Percentiles rank a stretch among this genome's conserved stretches.
Conservation (phyloP, 2,888 invertebrate genomes). For the Congeria kusceri region DNA sequence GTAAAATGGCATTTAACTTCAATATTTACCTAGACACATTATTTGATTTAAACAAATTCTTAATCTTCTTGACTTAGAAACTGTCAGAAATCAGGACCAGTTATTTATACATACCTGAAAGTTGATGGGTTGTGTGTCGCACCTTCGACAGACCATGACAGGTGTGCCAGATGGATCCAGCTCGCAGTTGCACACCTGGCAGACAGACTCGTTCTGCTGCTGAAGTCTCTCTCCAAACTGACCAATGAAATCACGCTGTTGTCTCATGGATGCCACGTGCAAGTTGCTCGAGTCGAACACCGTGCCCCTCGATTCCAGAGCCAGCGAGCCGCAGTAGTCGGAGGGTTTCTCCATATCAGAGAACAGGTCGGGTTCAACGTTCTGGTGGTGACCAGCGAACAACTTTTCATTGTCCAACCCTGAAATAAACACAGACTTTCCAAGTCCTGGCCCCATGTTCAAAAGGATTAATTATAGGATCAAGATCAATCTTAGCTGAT, state of each 20-base stretch:
- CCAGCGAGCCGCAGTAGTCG: slow-evolving; percentile 88
- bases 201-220: slow-evolving; percentile 81
- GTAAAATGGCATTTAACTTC: too few species aligned
- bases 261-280: slow-evolving; percentile 55
- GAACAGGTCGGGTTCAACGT: slow-evolving; percentile 90
- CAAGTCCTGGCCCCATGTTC: too few species aligned
- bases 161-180: slow-evolving; percentile 85
- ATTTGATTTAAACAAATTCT: too few species aligned
- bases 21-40: too few species aligned
- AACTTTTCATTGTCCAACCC: slow-evolving; percentile 89
- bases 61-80: too few species aligned
- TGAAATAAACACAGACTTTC: slow-evolving; percentile 81
- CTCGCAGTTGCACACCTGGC: slow-evolving; percentile 86
- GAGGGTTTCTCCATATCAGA: slow-evolving; percentile 78
- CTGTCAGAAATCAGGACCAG: too few species aligned
- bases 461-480: too few species aligned
- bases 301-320: slow-evolving; percentile 89
- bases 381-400: slow-evolving; percentile 18
- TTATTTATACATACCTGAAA: slow-evolving; percentile 27
- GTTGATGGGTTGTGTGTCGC: slow-evolving; percentile 61
- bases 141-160: slow-evolving; percentile 82
- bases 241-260: slow-evolving; percentile 83
- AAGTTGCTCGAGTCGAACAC: slow-evolving; percentile 88
- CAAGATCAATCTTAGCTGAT: too few species aligned
- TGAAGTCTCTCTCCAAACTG: slow-evolving; percentile 83